Conservation (phyloP, 2,113 vertebrate genomes). For the Diglossa brunneiventris region DNA sequence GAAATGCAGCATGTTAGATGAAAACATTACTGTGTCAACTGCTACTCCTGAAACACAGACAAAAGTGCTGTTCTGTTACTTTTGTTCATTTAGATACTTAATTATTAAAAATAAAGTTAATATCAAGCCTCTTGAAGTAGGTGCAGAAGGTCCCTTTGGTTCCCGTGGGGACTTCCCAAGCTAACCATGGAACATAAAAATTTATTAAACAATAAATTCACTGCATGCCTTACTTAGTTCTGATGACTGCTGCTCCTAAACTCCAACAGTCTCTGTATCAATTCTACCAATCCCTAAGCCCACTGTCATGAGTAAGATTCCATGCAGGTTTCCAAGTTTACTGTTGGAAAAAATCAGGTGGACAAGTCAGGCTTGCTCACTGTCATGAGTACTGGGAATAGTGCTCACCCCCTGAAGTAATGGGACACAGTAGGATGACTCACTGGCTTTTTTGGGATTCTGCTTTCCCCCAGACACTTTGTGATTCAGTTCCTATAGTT, state of each 20-base stretch:
- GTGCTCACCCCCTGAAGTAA: constrained; percentile 6
- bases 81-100: not conserved
- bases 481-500: constrained; percentile 26
- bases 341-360: constrained; percentile 11
- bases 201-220: not conserved
- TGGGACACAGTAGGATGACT: constrained; percentile 48
- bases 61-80: not conserved
- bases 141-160: not conserved
- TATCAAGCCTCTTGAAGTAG: not conserved
- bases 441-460: constrained; percentile 59
- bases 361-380: constrained; percentile 30
- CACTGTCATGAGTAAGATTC: not conserved
- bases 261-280: not conserved
- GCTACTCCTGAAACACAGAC: not conserved
- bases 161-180: not conserved
- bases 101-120: too few species aligned
- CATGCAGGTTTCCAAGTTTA: not conserved
- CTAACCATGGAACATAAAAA: not conserved
- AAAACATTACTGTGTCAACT: not conserved
- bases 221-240: not conserved
- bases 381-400: not conserved
- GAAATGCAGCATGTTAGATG: not conserved
- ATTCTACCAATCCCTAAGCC: not conserved
- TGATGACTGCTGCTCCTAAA: not conserved
- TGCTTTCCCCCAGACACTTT: constrained; percentile 18